These are phyloP conservation scores for Rotaria magnacalcarata DNA, from an alignment of 2,888 invertebrate species.

Conservation along the genomic window DNA sequence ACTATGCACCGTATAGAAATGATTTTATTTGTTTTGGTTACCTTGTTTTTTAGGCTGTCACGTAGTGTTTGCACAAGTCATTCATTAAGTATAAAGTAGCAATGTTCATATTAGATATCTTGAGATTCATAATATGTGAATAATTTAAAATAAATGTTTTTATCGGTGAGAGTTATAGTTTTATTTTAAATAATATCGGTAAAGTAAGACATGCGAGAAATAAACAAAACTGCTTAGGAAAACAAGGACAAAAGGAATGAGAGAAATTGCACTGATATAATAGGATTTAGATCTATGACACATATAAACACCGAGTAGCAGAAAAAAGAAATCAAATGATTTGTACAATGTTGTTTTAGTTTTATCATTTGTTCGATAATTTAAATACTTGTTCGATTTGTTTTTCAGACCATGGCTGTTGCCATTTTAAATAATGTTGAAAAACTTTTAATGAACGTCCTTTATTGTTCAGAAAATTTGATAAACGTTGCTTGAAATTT, in stretches of 20 bases:
- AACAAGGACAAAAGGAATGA: neutral
- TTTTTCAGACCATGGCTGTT: conserved; percentile 5
- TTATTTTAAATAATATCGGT: neutral
- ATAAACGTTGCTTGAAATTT: conserved; percentile 31
- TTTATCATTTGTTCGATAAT: neutral
- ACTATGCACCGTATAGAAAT: too few species aligned
- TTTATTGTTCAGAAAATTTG: neutral
- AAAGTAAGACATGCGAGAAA: neutral
- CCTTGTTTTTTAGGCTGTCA: too few species aligned
- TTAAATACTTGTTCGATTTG: conserved; percentile 5
- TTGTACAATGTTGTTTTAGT: neutral
- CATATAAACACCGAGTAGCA: neutral
- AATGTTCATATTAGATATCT: too few species aligned
- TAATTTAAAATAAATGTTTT: too few species aligned
- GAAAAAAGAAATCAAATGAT: neutral
- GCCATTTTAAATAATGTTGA: conserved; percentile 34
- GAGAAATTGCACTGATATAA: neutral
- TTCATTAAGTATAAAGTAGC: too few species aligned
- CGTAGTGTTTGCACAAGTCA: too few species aligned
- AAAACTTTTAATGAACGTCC: neutral
- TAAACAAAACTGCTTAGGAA: neutral
- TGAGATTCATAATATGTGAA: too few species aligned
- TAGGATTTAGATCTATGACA: neutral
- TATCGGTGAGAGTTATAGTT: too few species aligned
- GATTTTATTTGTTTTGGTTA: too few species aligned